Base-by-base conservation (phyloP, 2,888 invertebrate genomes). In the Poecilus cupreus region DNA sequence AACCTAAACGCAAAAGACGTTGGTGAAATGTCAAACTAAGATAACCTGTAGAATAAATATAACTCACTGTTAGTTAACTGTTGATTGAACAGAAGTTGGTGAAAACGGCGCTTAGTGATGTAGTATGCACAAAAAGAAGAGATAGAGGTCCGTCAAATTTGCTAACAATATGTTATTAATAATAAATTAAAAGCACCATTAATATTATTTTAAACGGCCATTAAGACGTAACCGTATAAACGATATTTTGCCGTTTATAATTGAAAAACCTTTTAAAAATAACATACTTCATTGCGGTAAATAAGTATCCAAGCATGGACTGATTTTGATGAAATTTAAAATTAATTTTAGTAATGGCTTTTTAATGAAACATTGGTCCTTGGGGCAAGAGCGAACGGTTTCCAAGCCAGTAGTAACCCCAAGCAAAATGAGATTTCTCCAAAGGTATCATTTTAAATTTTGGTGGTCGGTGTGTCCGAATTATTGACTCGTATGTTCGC, bases 271-370 rank as follows among this genome's bases (percentile, higher is more conserved):
- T 68, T n/a, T 68, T 18, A 18, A 20, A 20, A 68, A 68, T 39
- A 20, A 20, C 68, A 37, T 68, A 37, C 37, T 20, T 68, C 39
- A 68, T 26, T 51, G 8, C 46, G 5, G 26, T 24, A 51, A 75
- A 75, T 22, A 49, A 51, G 46, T 51, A 26, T 22, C 16, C 18
- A 39, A 32, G 20, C 26, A 20, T 43, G 60, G n/a, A 37, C 26
- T 57, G 43, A 64, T 39, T 43, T 57, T 78, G 39, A 60, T 39
- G 39, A 46, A 78, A 60, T 60, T 60, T 78, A 78, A 78, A 60
- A 78, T 64, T 78, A 64, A 60, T 57, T 78, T 78, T 51, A 75
- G 51, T 75, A 78, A 78, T 78, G 39, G 64, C 8, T 46, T 60
- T 78, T 64, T 78, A 78, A 78, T 78, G 77, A 60, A 78, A 49